These are phyloP conservation scores for Xestia sexstrigata DNA, from an alignment of 2,888 invertebrate genomes.

Conservation along the genomic window DNA sequence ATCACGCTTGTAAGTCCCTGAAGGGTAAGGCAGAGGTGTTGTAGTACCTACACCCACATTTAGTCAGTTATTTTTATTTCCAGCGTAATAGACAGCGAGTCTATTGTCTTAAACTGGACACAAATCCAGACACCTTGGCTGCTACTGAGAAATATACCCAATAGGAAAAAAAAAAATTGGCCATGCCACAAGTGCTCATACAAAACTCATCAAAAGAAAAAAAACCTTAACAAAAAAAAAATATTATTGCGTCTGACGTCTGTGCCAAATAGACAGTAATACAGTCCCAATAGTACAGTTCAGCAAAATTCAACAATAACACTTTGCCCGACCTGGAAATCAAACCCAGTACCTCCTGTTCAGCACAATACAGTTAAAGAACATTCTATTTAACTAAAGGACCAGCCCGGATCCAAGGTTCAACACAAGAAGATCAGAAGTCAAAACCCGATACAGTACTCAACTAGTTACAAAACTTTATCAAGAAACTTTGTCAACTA, in stretches of 20 bases:
- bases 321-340: neutral
- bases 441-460: constrained; percentile 8
- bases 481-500: constrained; percentile 23
- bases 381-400: neutral
- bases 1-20: neutral
- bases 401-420: constrained; percentile 3
- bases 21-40: neutral
- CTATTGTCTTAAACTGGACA: neutral
- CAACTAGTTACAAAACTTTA: constrained; percentile 12
- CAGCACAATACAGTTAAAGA: neutral
- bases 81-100: neutral
- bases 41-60: no score
- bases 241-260: no score
- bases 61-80: neutral
- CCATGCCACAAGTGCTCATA: no score
- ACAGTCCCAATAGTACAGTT: no score
- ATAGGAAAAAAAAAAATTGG: no score
- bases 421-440: constrained; percentile 10
- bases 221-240: no score
- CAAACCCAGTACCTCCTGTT: neutral
- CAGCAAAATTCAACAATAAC: no score
- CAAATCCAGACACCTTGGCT: neutral
- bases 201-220: no score
- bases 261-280: neutral
- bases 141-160: neutral